A percentile compares a stretch with the other conserved stretches of the same genome.
Evolutionary conservation across 2,888 invertebrate genomes (phyloP).

Genomic region (Tetropium fuscum): DNA sequence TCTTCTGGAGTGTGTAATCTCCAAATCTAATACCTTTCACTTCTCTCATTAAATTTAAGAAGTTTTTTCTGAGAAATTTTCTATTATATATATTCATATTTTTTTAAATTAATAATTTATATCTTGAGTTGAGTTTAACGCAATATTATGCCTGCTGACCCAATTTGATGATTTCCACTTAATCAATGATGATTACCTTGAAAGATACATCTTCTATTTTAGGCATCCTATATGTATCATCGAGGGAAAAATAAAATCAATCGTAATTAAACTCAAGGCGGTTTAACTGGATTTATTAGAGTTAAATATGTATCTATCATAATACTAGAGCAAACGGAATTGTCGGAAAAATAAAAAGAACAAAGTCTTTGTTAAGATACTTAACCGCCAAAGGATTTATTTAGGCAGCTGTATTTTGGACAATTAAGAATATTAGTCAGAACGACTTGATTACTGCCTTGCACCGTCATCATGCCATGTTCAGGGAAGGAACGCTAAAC

Average conservation of each 20-base stretch:
- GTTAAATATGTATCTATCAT: constrained; percentile 22
- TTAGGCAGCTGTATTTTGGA: constrained; percentile 60
- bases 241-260: constrained; percentile 9
- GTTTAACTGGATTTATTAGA: constrained; percentile 16
- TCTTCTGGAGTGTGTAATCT: no score
- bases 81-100: no score
- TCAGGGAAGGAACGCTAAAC: background rate
- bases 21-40: no score
- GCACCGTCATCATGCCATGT: constrained; percentile 18
- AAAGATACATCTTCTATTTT: no score
- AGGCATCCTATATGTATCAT: background rate
- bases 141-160: no score
- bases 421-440: constrained; percentile 53
- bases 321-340: constrained; percentile 8
- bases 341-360: constrained; percentile 35
- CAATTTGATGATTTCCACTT: no score
- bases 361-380: constrained; percentile 44
- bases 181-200: no score
- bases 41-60: no score
- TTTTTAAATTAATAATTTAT: no score
- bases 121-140: no score
- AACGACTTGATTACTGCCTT: constrained; percentile 31
- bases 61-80: no score
- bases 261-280: constrained; percentile 5
- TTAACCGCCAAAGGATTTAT: constrained; percentile 61